Percentiles rank a stretch among this genome's conserved stretches.
Conservation (phyloP, 1,140 invertebrate species). For the Euborellia annulipes region DNA sequence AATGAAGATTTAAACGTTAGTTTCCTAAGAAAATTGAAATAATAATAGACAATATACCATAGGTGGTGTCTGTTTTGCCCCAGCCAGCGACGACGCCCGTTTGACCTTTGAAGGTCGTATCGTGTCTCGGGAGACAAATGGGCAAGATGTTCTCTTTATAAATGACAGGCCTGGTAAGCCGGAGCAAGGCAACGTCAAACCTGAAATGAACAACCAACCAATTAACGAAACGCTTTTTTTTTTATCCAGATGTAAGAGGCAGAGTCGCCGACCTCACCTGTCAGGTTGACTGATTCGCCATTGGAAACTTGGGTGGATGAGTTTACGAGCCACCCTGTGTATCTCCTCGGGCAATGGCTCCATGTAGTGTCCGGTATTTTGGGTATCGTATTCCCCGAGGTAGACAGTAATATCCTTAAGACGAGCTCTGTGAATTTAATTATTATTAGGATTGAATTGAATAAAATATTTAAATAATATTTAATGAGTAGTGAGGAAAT, state of each 20-base stretch:
- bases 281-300: slow-evolving; percentile 70
- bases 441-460: too few species aligned
- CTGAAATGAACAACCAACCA: too few species aligned
- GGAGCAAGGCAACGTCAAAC: slow-evolving; percentile 62
- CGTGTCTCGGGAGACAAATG: slow-evolving; percentile 52
- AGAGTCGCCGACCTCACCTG: too few species aligned
- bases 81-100: slow-evolving; percentile 65
- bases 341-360: slow-evolving; percentile 47
- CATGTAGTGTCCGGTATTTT: slow-evolving; percentile 42
- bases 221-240: too few species aligned
- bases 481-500: too few species aligned
- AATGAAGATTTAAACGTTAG: too few species aligned
- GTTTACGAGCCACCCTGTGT: slow-evolving; percentile 50
- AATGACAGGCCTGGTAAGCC: slow-evolving; percentile 46
- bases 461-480: too few species aligned
- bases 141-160: slow-evolving; percentile 56
- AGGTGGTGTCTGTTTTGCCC: slow-evolving; percentile 66
- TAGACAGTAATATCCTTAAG: slow-evolving; percentile 61
- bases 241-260: too few species aligned
- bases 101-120: slow-evolving; percentile 32
- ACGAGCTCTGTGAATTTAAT: too few species aligned
- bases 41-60: too few species aligned
- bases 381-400: slow-evolving; percentile 64
- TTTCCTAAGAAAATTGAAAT: too few species aligned
- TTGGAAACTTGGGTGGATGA: slow-evolving; percentile 66